phyloP scores from a whole-genome alignment of 2,113 vertebrate genomes.

The Cephalophus harveyi region DNA sequence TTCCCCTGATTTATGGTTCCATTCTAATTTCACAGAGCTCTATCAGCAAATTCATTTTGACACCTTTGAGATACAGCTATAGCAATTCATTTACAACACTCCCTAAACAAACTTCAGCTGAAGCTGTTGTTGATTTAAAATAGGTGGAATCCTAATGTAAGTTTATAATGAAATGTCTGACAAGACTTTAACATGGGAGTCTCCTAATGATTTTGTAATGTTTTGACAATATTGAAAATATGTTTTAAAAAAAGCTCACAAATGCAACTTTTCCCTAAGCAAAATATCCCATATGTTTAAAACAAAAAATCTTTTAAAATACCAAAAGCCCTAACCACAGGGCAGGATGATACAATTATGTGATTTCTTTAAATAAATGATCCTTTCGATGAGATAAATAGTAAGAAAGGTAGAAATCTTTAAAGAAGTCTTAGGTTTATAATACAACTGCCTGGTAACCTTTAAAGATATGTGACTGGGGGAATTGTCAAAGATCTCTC shows the following conservation, averaged over 20 bases:
- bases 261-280: conserved; percentile 53
- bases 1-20: background rate
- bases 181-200: conserved; percentile 57
- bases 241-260: conserved; percentile 46
- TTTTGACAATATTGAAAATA: conserved; percentile 68
- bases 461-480: conserved; percentile 61
- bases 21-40: background rate
- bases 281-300: conserved; percentile 63
- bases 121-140: conserved; percentile 47
- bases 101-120: conserved; percentile 56
- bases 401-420: conserved; percentile 12
- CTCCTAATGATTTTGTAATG: conserved; percentile 67
- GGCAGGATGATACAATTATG: background rate
- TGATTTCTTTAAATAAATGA: conserved; percentile 42
- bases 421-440: conserved; percentile 26
- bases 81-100: conserved; percentile 41
- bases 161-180: conserved; percentile 63
- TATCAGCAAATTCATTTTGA: conserved; percentile 15
- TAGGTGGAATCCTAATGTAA: conserved; percentile 52
- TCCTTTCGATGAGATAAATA: conserved; percentile 37
- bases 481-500: conserved; percentile 44
- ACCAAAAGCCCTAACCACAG: conserved; percentile 6
- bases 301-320: conserved; percentile 44
- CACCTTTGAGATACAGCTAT: background rate
- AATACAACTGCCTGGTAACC: conserved; percentile 27